Base-by-base conservation (phyloP, 2,113 vertebrate genomes). In the Aspidoscelis tigris region DNA sequence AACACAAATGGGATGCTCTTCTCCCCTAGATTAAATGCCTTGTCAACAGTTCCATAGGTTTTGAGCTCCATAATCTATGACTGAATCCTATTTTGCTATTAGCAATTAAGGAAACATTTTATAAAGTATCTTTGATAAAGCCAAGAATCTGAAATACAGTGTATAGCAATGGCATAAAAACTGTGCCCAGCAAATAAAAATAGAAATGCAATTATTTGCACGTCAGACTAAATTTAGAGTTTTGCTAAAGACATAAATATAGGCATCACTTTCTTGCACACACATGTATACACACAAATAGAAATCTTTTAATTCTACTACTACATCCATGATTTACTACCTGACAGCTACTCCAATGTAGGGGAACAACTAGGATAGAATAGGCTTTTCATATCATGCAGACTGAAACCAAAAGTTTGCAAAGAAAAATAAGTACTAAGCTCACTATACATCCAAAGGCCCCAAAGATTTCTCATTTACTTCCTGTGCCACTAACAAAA, bases 1-100 rank as follows among this genome's bases (percentile, higher is more conserved):
- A 44, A 66, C 0, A n/a, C 39, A 74, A 64, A 0, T 1, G 65
- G 22, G 1, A 5, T 4, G 26, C 6, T 8, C 1, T 21, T 0
- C 7, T 86, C 18, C 3, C 2, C 44, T 3, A 0, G 0, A 81
- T 44, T 66, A 43, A 26, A 69, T 44, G 0, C 7, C n/a, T 3
- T 1, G 12, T 16, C 10, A 12, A 21, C 2, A 0, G 9, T 47
- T 76, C 82, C n/a, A 9, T 2, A 16, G 9, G 9, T 53, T n/a
- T n/a, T 0, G 5, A 22, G 80, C 4, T 47, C 1, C 20, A 22
- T 12, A 33, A 86, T 21, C 55, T 5, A 43, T 64, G 2, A 41
- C 64, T 70, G 47, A 53, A 64, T 5, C 39, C 39, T 39, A 14
- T 64, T 82, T 47, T 81, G 26, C 58, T 64, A 64, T 53, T 12